Evolutionary conservation across 2,888 invertebrate species (phyloP).

Genomic region (Drosophila borealis): DNA sequence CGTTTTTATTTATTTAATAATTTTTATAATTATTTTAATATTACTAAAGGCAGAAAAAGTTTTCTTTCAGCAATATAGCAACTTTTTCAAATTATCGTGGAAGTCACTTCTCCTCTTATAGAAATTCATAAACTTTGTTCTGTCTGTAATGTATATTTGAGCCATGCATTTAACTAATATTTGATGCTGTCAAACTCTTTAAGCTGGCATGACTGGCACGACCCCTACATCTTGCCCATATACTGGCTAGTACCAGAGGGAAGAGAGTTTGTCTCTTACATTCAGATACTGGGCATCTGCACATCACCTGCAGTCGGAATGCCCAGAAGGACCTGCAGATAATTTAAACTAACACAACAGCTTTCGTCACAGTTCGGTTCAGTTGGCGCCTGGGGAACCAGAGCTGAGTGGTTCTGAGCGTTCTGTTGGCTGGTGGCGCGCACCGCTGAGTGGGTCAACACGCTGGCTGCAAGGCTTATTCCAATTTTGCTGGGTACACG

Average conservation of each 20-base stretch:
- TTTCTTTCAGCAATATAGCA: neutral
- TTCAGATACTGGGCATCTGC: neutral
- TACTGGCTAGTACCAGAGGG: neutral
- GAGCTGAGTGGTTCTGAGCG: conserved; percentile 50
- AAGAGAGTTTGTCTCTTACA: conserved; percentile 1
- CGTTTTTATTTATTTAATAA: too few species aligned
- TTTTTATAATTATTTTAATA: too few species aligned
- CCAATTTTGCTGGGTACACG: conserved; percentile 41
- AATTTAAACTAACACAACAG: conserved; percentile 68
- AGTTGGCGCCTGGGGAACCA: conserved; percentile 23
- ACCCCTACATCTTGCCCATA: too few species aligned
- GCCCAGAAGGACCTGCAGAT: conserved; percentile 64
- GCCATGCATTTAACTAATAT: conserved; percentile 10
- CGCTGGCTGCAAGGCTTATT: conserved; percentile 47
- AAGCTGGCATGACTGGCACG: neutral
- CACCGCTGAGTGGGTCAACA: conserved; percentile 52
- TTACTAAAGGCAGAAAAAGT: neutral
- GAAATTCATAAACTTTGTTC: neutral
- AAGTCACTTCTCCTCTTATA: neutral
- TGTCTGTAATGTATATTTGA: neutral
- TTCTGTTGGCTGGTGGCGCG: conserved; percentile 27
- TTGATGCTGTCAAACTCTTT: neutral
- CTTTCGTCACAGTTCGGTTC: conserved; percentile 37
- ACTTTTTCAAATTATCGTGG: neutral
- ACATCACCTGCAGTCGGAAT: conserved; percentile 46